Evolutionary conservation across 2,113 vertebrate species (phyloP).

Genomic region (Saguinus midas): DNA sequence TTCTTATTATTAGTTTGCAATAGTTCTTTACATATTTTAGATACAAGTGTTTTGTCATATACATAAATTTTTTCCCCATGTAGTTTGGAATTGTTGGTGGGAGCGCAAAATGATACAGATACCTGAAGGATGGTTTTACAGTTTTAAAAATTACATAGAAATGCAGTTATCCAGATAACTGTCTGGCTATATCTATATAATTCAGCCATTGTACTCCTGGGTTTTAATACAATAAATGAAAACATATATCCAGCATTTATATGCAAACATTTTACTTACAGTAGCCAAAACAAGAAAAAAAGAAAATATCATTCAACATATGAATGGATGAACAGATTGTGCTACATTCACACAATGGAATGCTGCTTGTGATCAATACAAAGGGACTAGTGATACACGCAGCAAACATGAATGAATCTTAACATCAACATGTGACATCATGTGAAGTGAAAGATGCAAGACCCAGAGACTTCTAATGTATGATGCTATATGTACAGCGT

Average conservation of each 20-base stretch:
- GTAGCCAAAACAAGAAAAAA: background rate
- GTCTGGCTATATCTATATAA: background rate
- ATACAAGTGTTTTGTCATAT: background rate
- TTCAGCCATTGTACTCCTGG: background rate
- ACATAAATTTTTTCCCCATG: background rate
- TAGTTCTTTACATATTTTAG: background rate
- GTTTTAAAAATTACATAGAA: background rate
- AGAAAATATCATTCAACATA: background rate
- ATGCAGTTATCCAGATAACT: background rate
- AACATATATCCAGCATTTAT: background rate
- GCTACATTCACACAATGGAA: background rate
- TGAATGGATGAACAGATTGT: background rate
- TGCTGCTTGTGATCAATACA: background rate
- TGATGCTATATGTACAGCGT: background rate
- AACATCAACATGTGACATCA: background rate
- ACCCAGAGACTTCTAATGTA: background rate
- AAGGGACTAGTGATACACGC: no score
- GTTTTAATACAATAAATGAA: background rate
- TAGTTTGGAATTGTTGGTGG: background rate
- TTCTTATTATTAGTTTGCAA: background rate
- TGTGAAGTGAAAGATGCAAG: background rate
- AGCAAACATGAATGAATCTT: no score
- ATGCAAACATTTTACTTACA: background rate
- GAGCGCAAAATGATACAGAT: background rate
- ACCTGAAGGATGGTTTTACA: background rate